phyloP scores from a whole-genome alignment of 2,797 vertebrate species.

The Pseudopleuronectes americanus region DNA sequence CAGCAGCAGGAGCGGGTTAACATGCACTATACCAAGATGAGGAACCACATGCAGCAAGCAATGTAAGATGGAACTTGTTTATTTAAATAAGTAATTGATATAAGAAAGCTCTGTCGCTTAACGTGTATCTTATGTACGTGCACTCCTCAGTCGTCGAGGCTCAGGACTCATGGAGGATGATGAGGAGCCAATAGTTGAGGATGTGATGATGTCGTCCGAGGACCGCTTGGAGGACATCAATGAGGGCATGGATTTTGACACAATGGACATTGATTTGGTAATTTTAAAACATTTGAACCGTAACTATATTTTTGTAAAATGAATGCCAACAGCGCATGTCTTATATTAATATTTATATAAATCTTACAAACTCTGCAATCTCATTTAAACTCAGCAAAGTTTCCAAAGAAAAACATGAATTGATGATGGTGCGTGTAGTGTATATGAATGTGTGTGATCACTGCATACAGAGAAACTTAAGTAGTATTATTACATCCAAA shows the following conservation, averaged over 20 bases:
- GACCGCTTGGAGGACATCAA: conserved; percentile 96
- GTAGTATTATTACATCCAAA: no score
- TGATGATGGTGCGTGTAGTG: no score
- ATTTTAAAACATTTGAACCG: conserved; percentile 13
- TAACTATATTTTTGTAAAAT: background rate
- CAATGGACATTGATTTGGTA: conserved; percentile 98
- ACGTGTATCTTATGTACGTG: conserved; percentile 12
- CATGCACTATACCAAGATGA: conserved; percentile 96
- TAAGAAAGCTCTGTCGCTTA: conserved; percentile 1
- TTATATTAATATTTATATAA: background rate
- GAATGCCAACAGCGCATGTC: background rate
- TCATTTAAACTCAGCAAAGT: background rate
- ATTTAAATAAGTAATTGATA: background rate
- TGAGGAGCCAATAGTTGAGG: conserved; percentile 97
- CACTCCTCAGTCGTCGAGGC: conserved; percentile 88
- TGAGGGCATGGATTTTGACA: conserved; percentile 98
- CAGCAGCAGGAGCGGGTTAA: conserved; percentile 93
- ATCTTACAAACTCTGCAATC: conserved; percentile 2
- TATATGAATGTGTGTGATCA: no score
- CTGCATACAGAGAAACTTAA: no score
- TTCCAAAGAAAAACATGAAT: background rate
- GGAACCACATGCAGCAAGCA: conserved; percentile 94
- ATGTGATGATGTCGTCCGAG: conserved; percentile 99
- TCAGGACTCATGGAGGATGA: conserved; percentile 97
- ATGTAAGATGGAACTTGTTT: conserved; percentile 86